Percentiles rank a stretch among this genome's conserved stretches.
Evolutionary conservation across 2,113 vertebrate species (phyloP).

Genomic region (Lampris incognitus): DNA sequence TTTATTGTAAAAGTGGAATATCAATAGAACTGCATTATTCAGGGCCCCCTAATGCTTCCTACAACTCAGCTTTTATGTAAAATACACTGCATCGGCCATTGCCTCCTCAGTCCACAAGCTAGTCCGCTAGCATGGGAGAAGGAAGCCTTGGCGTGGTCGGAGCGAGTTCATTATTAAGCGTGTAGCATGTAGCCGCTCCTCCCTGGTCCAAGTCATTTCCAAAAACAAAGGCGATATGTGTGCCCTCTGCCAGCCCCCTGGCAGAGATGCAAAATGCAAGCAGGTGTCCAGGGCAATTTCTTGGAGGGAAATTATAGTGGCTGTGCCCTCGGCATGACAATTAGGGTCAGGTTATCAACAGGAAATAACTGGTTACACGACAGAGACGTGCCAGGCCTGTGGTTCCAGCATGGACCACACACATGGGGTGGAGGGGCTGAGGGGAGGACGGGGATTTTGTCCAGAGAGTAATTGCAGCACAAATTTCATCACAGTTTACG

Average conservation of each 20-base stretch:
- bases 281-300: conserved; percentile 77
- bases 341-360: conserved; percentile 74
- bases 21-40: neutral
- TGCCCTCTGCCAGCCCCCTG: conserved; percentile 47
- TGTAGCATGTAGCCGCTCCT: conserved; percentile 40
- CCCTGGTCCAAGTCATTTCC: conserved; percentile 62
- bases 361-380: conserved; percentile 79
- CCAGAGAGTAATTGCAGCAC: conserved; percentile 8
- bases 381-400: conserved; percentile 41
- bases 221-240: conserved; percentile 42
- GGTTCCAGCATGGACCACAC: conserved; percentile 26
- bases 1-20: too few relatives aligned
- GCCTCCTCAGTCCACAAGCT: neutral
- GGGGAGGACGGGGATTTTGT: too few relatives aligned
- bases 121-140: too few relatives aligned
- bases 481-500: conserved; percentile 13
- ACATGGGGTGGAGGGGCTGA: conserved; percentile 25
- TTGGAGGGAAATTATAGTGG: conserved; percentile 79
- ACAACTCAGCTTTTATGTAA: too few relatives aligned
- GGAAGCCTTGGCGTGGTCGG: too few relatives aligned
- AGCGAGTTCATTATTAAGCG: conserved; percentile 58
- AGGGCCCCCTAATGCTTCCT: neutral
- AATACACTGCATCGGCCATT: too few relatives aligned
- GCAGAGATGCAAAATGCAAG: conserved; percentile 76
- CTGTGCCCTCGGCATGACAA: conserved; percentile 69